A percentile compares a stretch with the other conserved stretches of the same genome.
phyloP scores from a whole-genome alignment of 35 echinoderm and acorn worm species.

The Lytechinus variegatus region DNA sequence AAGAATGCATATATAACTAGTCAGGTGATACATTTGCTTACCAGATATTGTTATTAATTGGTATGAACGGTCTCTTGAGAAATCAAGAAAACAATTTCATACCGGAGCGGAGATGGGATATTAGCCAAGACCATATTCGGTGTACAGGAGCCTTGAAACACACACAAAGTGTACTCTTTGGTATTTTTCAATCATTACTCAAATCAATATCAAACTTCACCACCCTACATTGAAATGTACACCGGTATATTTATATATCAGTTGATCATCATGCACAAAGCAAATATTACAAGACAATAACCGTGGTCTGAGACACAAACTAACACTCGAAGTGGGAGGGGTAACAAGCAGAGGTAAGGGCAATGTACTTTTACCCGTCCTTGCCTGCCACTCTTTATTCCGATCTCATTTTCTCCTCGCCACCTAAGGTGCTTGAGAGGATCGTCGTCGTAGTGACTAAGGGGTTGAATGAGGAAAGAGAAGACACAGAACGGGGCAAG shows the following conservation, averaged over 20 bases:
- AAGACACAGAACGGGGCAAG: not conserved
- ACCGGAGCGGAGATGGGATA: no score
- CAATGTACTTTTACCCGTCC: not conserved
- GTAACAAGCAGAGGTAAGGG: not conserved
- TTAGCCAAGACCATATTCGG: no score
- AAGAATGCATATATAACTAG: no score
- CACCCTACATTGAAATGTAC: not conserved
- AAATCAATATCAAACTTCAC: not conserved
- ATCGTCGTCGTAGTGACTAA: not conserved
- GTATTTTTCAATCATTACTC: not conserved
- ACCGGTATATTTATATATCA: not conserved
- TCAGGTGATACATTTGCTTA: no score
- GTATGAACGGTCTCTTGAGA: no score
- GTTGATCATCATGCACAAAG: not conserved
- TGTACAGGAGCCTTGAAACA: not conserved
- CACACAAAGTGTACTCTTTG: not conserved
- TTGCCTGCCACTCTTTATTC: constrained; percentile 9
- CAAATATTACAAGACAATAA: not conserved
- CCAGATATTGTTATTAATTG: no score
- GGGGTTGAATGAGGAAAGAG: not conserved
- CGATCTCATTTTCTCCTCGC: not conserved
- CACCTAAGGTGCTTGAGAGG: constrained; percentile 8
- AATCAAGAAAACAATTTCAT: no score
- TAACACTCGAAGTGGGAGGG: not conserved
- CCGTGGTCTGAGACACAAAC: not conserved